These are phyloP conservation scores for Thermophis baileyi DNA, from an alignment of 2,113 vertebrate species.

Conservation along the genomic window DNA sequence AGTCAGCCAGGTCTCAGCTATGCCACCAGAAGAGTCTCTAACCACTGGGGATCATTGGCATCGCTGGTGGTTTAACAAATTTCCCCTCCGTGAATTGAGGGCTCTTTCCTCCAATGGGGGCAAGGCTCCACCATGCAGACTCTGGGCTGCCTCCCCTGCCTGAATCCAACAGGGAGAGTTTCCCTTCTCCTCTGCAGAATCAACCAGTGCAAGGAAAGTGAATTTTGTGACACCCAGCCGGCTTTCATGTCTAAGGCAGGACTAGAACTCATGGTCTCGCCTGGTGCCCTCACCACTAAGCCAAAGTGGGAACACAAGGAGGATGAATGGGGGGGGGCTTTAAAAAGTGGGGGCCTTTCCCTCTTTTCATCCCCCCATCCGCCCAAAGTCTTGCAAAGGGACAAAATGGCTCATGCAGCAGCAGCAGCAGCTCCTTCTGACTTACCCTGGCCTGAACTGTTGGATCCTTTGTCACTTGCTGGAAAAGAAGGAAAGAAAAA, in stretches of 20 bases:
- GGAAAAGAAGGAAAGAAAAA: too few species aligned
- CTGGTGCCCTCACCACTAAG: too few species aligned
- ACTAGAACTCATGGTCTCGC: too few species aligned
- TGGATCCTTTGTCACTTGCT: neutral
- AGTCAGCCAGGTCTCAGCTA: too few species aligned
- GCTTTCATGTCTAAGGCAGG: too few species aligned
- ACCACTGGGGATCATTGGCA: too few species aligned
- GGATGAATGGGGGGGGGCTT: neutral
- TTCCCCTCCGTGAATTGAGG: neutral
- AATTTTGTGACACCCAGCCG: too few species aligned
- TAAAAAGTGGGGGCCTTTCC: neutral
- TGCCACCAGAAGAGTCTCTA: too few species aligned
- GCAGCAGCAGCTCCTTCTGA: neutral
- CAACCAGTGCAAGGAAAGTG: too few species aligned
- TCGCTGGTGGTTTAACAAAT: fast-evolving
- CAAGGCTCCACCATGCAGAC: neutral
- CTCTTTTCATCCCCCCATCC: neutral
- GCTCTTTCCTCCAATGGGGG: neutral
- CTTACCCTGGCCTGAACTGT: neutral
- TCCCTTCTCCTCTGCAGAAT: too few species aligned
- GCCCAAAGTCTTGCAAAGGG: neutral
- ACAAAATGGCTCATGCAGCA: neutral
- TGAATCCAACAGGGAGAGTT: neutral
- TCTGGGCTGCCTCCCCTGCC: neutral
- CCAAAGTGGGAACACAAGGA: neutral